Conservation (phyloP, 1,140 invertebrate genomes). For the Triops longicaudatus region DNA sequence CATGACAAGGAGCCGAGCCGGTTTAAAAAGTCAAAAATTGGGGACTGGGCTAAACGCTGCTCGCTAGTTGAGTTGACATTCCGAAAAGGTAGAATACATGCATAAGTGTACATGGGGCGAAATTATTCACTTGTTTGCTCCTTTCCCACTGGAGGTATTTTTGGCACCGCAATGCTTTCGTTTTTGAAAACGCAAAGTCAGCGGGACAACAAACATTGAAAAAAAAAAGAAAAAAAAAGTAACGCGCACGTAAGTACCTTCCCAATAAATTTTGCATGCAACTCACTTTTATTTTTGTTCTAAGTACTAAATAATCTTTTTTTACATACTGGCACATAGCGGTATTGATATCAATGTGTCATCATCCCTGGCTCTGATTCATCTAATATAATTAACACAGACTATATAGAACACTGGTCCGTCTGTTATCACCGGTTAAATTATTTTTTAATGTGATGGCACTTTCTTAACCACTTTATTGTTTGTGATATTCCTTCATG, state of each 20-base stretch:
- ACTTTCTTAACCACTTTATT: neutral
- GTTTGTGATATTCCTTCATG: neutral
- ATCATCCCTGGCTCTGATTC: neutral
- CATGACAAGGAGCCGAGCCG: neutral
- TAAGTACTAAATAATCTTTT: neutral
- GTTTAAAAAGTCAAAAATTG: neutral
- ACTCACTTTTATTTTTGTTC: neutral
- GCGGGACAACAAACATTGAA: neutral
- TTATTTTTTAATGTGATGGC: neutral
- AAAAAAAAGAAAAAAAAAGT: too few relatives aligned
- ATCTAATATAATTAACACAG: neutral
- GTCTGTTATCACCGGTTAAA: slow-evolving; percentile 5
- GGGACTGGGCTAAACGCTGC: neutral
- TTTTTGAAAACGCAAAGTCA: neutral
- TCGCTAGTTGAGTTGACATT: neutral
- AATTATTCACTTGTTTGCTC: neutral
- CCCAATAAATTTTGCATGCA: neutral
- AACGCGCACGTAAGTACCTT: neutral
- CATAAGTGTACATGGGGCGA: neutral
- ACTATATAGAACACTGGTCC: neutral
- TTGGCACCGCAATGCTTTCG: neutral
- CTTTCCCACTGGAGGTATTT: neutral
- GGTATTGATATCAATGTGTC: neutral
- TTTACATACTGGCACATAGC: neutral
- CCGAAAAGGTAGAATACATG: neutral